phyloP scores from a whole-genome alignment of 2,888 invertebrate species.

The Dynastes maya region DNA sequence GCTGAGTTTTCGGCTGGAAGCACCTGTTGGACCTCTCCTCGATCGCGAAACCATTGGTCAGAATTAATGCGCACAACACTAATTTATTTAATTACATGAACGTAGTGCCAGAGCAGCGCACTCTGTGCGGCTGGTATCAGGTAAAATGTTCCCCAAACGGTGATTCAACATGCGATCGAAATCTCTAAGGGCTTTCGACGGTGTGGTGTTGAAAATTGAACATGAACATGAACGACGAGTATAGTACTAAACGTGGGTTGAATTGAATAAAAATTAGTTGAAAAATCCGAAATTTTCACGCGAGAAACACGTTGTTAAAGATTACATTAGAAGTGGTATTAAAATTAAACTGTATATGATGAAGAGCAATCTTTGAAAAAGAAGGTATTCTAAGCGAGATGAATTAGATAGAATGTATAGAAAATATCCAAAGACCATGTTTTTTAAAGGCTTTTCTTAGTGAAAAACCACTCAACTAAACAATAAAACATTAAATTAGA shows the following conservation, averaged over 20 bases:
- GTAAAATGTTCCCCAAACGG: slow-evolving; percentile 35
- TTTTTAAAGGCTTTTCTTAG: too few relatives aligned
- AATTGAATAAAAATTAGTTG: neutral
- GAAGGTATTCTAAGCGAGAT: too few relatives aligned
- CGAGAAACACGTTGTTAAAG: neutral
- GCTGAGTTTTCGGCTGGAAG: slow-evolving; percentile 17
- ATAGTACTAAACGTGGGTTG: neutral
- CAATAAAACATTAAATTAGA: too few relatives aligned
- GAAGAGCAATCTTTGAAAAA: too few relatives aligned
- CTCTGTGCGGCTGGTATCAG: slow-evolving; percentile 17
- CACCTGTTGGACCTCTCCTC: slow-evolving; percentile 25
- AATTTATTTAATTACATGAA: slow-evolving; percentile 33
- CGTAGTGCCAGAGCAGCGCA: neutral
- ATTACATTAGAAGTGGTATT: neutral
- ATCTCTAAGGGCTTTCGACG: neutral
- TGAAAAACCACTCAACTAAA: too few relatives aligned
- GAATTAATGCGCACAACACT: slow-evolving; percentile 25
- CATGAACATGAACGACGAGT: slow-evolving; percentile 9
- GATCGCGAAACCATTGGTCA: slow-evolving; percentile 38
- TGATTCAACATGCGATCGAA: slow-evolving; percentile 31
- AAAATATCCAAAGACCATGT: too few relatives aligned
- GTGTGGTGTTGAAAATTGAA: slow-evolving; percentile 11
- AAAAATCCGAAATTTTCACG: neutral
- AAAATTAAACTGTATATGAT: neutral
- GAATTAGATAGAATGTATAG: too few relatives aligned